Evolutionary conservation across 1,140 invertebrate genomes (phyloP).

Genomic region (Lepidotrigona ventralis): DNA sequence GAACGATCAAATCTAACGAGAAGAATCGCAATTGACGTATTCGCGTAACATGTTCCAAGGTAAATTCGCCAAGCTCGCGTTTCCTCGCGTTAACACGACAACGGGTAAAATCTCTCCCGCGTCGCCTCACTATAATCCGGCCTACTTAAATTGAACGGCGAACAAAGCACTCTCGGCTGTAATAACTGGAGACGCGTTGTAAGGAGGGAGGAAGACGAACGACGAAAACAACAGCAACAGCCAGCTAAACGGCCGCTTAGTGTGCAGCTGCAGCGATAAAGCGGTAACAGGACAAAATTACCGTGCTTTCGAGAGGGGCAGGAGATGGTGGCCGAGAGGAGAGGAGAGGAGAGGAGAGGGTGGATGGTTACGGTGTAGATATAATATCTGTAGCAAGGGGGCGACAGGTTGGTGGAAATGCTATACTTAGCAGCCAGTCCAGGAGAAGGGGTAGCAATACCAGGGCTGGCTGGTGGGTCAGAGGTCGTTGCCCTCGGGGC

Average conservation of each 20-base stretch:
- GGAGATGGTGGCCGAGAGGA: background rate
- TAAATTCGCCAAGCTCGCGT: background rate
- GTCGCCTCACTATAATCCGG: background rate
- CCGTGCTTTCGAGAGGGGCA: slow-evolving; percentile 37
- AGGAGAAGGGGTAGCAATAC: slow-evolving; percentile 53
- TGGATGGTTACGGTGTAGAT: slow-evolving; percentile 43
- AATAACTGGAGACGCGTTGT: background rate
- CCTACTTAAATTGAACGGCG: background rate
- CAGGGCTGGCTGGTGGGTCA: slow-evolving; percentile 74
- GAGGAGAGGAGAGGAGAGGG: background rate
- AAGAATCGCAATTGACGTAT: no score
- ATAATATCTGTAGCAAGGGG: slow-evolving; percentile 64
- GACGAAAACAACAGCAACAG: slow-evolving; percentile 10
- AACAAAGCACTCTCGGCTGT: background rate
- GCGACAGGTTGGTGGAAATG: slow-evolving; percentile 70
- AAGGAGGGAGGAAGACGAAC: background rate
- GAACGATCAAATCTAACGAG: no score
- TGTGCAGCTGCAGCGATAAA: slow-evolving; percentile 22
- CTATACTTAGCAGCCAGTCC: slow-evolving; percentile 62
- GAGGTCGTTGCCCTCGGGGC: slow-evolving; percentile 72
- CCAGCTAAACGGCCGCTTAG: background rate
- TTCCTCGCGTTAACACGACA: background rate
- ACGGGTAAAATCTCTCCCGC: background rate
- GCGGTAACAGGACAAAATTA: slow-evolving; percentile 44
- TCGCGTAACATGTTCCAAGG: no score